Base-by-base conservation (phyloP, 2,797 vertebrate species). In the Petrocephalus schoutedeni region DNA sequence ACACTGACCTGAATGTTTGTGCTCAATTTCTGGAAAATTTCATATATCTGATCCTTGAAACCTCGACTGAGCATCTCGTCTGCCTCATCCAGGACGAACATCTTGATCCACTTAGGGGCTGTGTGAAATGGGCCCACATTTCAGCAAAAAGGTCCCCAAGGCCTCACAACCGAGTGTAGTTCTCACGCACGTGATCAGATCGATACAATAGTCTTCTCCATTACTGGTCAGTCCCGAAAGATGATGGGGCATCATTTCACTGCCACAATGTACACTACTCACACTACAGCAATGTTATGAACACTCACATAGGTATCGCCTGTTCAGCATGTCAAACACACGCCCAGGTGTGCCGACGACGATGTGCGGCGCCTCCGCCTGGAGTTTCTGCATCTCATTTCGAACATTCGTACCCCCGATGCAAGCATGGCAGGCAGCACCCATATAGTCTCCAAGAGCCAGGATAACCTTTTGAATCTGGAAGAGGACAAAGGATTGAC, bases 11-110 rank as follows among this genome's bases (percentile, higher is more conserved):
- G 98, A 92, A 99, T 99, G 93, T 98, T 98, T 89, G 98, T 99
- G 95, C 97, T 99, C 86, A 99, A 89, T 91, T 99, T 99, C 92
- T 99, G 98, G 92, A 99, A 99, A 95, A 99, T 99, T 91, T 99
- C 98, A 91, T 99, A 99, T 90, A 99, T 99, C 94, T 99, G 98
- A 97, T 99, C 98, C 94, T 99, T 99, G 94, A 99, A 99, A 2
- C 98, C 98, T 88, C 98, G 97, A 93, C 98, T 99, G 94, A 99
- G 93, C 98, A 99, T 99, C 94, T 99, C 98, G 93, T 99, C 98
- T 8, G 98, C 98, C 95, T 99, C 98, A 92, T 99, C 98, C 95
- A 99, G 94, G 91, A 99, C 98, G 92, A 99, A 99, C 98, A 99
- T 99, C 95, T 98, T 99, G 94, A 99, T 99, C 94, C 95, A 97